Conservation (phyloP, 2,888 invertebrate species). For the Trimorus sp. region DNA sequence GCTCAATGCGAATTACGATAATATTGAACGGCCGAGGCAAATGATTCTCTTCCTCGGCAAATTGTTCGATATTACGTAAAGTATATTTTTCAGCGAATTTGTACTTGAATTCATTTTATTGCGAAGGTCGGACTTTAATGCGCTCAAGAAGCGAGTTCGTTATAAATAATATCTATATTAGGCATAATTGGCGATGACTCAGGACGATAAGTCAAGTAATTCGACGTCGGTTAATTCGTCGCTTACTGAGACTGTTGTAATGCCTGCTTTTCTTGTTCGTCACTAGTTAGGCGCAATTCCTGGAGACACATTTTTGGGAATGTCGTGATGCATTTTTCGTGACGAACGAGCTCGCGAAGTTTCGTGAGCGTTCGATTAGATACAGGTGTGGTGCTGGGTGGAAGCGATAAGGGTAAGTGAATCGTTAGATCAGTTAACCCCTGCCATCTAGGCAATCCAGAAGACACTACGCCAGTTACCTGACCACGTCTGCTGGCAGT, state of each 20-base stretch:
- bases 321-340: too few relatives aligned
- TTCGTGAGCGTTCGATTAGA: too few relatives aligned
- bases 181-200: constrained; percentile 45
- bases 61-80: constrained; percentile 58
- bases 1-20: constrained; percentile 51
- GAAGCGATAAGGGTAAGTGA: neutral
- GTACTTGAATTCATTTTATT: constrained; percentile 63
- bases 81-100: constrained; percentile 45
- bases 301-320: too few relatives aligned
- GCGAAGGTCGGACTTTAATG: constrained; percentile 54
- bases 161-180: constrained; percentile 56
- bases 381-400: too few relatives aligned
- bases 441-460: constrained; percentile 46
- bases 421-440: constrained; percentile 46
- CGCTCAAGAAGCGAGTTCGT: constrained; percentile 50
- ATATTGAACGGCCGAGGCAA: constrained; percentile 52
- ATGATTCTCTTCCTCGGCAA: constrained; percentile 61
- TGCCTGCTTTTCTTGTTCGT: too few relatives aligned
- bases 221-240: too few relatives aligned
- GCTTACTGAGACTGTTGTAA: too few relatives aligned
- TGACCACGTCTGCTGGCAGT: constrained; percentile 6
- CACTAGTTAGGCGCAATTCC: too few relatives aligned
- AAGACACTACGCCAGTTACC: constrained; percentile 41
- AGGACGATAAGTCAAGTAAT: constrained; percentile 31
- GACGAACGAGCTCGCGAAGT: too few relatives aligned